phyloP scores from a whole-genome alignment of 2,888 invertebrate genomes.

The Anorthoa munda region DNA sequence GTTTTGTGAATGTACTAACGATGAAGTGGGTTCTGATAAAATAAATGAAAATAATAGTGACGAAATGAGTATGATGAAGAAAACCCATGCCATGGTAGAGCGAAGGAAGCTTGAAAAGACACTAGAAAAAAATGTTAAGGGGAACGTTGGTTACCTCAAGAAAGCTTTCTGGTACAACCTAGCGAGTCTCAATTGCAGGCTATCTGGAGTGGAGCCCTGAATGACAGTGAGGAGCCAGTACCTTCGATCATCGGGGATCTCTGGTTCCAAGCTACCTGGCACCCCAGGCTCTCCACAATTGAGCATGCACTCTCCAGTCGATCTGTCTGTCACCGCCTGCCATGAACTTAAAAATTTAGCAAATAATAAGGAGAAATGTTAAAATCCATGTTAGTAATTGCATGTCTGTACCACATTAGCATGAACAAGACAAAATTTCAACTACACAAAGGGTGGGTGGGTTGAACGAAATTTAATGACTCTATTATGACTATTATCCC shows the following conservation, averaged over 20 bases:
- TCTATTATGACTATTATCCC: constrained; percentile 45
- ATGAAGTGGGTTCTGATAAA: not conserved
- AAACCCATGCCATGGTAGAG: not conserved
- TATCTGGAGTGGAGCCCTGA: constrained; percentile 91
- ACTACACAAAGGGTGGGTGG: constrained; percentile 35
- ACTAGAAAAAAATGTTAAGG: constrained; percentile 28
- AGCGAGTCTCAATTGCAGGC: constrained; percentile 94
- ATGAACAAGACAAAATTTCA: constrained; percentile 9
- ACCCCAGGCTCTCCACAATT: constrained; percentile 87
- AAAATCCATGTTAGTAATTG: constrained; percentile 10
- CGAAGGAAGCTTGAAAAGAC: constrained; percentile 44
- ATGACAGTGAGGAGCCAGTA: constrained; percentile 96
- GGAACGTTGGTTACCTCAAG: constrained; percentile 90
- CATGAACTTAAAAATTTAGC: constrained; percentile 32
- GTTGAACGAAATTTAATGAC: constrained; percentile 38
- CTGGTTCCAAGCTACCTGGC: constrained; percentile 89
- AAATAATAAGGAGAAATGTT: constrained; percentile 8
- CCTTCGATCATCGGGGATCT: constrained; percentile 92
- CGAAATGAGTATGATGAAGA: constrained; percentile 13
- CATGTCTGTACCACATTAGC: constrained; percentile 28
- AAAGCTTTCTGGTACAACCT: constrained; percentile 95
- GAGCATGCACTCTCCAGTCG: constrained; percentile 88
- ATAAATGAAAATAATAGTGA: not conserved
- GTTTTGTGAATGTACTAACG: not conserved
- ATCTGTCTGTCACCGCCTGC: constrained; percentile 88